Evolutionary conservation across 2,113 vertebrate genomes (phyloP).

Genomic region (Ceratotherium simum): DNA sequence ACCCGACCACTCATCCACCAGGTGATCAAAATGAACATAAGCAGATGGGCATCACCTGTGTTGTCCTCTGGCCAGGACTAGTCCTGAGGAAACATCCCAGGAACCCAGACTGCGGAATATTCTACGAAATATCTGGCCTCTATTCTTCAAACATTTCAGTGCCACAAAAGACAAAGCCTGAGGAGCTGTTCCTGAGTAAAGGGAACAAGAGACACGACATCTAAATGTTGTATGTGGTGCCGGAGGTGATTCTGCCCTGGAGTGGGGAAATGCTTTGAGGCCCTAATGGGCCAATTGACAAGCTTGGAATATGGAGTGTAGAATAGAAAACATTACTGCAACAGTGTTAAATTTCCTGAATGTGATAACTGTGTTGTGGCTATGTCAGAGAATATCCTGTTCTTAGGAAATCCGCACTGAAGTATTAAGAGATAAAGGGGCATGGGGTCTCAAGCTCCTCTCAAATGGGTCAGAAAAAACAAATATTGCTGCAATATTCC

Average conservation of each 20-base stretch:
- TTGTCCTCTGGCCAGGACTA: neutral
- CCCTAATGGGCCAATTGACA: neutral
- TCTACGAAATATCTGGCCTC: neutral
- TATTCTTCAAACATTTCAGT: neutral
- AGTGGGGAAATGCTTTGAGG: neutral
- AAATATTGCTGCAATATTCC: neutral
- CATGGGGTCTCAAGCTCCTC: neutral
- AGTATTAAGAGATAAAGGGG: neutral
- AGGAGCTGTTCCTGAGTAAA: neutral
- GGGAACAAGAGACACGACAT: neutral
- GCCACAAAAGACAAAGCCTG: neutral
- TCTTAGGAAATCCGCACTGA: neutral
- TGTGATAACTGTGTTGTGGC: neutral
- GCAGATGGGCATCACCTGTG: neutral
- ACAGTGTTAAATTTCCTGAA: neutral
- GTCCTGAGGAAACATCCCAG: neutral
- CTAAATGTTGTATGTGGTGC: neutral
- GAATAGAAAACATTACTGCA: neutral
- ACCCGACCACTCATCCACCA: neutral
- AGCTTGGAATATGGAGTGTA: neutral
- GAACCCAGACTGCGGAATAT: neutral
- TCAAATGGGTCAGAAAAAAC: neutral
- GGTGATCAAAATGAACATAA: neutral
- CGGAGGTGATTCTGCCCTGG: neutral
- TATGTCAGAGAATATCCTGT: neutral